Conservation (phyloP, 2,113 vertebrate species). For the Python bivittatus region DNA sequence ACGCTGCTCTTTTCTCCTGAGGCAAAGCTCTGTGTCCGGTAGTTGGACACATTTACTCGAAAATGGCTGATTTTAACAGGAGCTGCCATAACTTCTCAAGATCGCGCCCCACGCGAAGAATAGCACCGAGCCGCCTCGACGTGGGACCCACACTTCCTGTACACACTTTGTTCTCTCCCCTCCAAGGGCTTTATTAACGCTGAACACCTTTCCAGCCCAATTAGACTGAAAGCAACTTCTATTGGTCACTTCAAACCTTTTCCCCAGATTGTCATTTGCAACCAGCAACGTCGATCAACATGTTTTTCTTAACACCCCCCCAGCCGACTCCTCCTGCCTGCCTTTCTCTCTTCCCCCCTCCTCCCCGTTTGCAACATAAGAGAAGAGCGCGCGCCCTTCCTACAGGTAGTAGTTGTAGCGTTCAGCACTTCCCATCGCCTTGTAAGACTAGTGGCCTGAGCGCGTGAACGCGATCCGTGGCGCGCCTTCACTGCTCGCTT, state of each 20-base stretch:
- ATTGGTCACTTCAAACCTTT: slow-evolving; percentile 6
- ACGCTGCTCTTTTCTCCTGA: neutral
- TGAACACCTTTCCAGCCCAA: slow-evolving; percentile 6
- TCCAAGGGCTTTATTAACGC: neutral
- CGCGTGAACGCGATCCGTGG: neutral
- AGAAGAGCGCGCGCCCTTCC: neutral
- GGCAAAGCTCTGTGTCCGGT: too few relatives aligned
- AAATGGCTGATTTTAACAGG: neutral
- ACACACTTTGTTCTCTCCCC: neutral
- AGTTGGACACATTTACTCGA: too few relatives aligned
- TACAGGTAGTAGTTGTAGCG: neutral
- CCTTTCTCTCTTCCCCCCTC: accelerated
- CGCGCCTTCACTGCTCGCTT: neutral
- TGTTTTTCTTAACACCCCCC: neutral
- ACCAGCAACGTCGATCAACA: slow-evolving; percentile 27
- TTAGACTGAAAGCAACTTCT: neutral
- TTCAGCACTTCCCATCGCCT: neutral
- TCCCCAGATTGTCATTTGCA: slow-evolving; percentile 33
- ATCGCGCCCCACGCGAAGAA: neutral
- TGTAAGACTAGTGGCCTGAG: neutral
- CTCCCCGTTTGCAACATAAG: neutral
- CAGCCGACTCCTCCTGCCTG: neutral
- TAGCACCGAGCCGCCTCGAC: neutral
- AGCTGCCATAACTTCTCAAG: neutral
- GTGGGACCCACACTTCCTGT: neutral